Evolutionary conservation across 2,888 invertebrate genomes (phyloP), one percentile per base, ranked within the genome.

Genomic region (Bombylius discolor): DNA sequence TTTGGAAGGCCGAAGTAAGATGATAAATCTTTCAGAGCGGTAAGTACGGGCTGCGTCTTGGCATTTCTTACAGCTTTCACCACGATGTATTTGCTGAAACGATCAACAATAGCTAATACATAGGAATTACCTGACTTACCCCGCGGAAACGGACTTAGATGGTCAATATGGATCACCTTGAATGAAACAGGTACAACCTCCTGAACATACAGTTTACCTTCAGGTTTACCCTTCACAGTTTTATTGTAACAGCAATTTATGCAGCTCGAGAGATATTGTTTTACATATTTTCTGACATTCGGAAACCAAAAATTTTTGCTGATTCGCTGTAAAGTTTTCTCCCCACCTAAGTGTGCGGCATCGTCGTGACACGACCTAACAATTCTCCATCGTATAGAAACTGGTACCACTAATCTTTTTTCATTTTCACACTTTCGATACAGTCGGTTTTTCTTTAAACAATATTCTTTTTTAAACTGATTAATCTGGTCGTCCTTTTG

Each of bases 251-350:
- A 44, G 47, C 60, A 59, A n/a, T 51, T 42, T 4, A 61, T 8
- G 13, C 60, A 62, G 4, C 55, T 45, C 5, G 46, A 34, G 14
- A 62, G 57, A 39, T 58, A 58, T 23, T 45, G 31, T 47, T 56
- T 57, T 4, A 59, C 55, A 42, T 55, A 56, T 11, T 50, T 50
- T n/a, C 53, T 47, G 52, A 60, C 55, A 3, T 56, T 45, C 14
- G 61, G 61, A 48, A 64, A 64, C 61, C 63, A 63, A 51, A 59
- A 64, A 9, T 50, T 23, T 48, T 46, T 45, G 23, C 32, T 52
- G 6, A 58, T 48, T 14, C 56, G 58, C 8, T 55, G 13, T 14
- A 60, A 7, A 5, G 59, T 62, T 47, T 57, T 59, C 6, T 61
- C 57, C n/a, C 55, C 32, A 11, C 49, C 56, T n/a, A 59, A 61